These are phyloP conservation scores for Gopherus evgoodei DNA, from an alignment of 2,113 vertebrate species.

Conservation along the genomic window DNA sequence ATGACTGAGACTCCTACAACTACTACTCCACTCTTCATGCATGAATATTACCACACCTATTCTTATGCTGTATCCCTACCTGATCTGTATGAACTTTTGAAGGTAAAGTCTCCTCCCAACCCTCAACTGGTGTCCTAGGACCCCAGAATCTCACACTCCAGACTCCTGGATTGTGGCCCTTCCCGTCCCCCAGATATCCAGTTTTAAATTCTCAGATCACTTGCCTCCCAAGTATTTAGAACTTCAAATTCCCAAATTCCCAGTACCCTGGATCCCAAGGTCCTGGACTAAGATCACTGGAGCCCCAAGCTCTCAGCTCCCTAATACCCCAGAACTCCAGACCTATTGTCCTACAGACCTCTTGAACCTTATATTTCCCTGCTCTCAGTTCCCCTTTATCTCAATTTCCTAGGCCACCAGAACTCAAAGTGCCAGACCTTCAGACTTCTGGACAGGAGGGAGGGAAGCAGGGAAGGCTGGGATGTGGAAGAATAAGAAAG, in stretches of 20 bases:
- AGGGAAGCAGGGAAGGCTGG: background rate
- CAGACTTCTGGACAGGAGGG: background rate
- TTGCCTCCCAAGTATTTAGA: background rate
- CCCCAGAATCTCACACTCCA: background rate
- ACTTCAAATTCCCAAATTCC: background rate
- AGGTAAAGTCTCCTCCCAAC: slow-evolving; percentile 37
- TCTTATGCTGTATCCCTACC: slow-evolving; percentile 49
- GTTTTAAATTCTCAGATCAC: background rate
- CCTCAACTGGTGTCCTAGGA: background rate
- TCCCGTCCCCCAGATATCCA: background rate
- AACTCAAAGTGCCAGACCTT: background rate
- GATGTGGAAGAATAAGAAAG: background rate
- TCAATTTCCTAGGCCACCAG: background rate
- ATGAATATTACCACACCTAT: background rate
- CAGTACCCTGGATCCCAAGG: background rate
- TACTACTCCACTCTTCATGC: background rate
- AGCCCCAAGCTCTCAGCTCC: background rate
- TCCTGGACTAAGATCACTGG: background rate
- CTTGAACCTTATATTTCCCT: background rate
- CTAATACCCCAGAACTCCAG: background rate
- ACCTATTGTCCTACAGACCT: background rate
- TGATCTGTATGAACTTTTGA: slow-evolving; percentile 62
- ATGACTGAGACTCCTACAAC: background rate
- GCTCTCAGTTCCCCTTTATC: rapidly evolving
- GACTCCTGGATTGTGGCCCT: background rate